A percentile compares a stretch with the other conserved stretches of the same genome.
Conservation (phyloP, 2,797 vertebrate genomes). For the Myoxocephalus aenaeus region DNA sequence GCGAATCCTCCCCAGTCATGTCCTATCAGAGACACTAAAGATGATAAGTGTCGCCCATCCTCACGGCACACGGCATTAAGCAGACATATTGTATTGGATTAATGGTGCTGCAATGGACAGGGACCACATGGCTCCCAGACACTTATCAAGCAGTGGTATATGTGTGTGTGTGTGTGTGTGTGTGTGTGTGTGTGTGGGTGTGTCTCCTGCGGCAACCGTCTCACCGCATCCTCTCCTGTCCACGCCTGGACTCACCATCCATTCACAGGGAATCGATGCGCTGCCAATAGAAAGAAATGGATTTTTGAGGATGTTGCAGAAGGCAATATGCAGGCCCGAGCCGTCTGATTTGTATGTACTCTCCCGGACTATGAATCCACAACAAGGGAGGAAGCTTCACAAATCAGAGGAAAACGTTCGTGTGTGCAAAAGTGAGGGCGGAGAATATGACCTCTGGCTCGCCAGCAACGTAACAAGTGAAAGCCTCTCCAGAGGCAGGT, state of each 20-base stretch:
- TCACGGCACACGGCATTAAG: slow-evolving; percentile 77
- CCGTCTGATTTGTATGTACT: slow-evolving; percentile 63
- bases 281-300: slow-evolving; percentile 77
- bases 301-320: slow-evolving; percentile 74
- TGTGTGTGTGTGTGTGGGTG: slow-evolving; percentile 19
- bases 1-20: slow-evolving; percentile 48
- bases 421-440: slow-evolving; percentile 22
- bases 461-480: slow-evolving; percentile 1
- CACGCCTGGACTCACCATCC: slow-evolving; percentile 64
- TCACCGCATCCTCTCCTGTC: slow-evolving; percentile 59
- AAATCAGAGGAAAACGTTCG: slow-evolving; percentile 40
- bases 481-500: slow-evolving; percentile 12
- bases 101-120: slow-evolving; percentile 79
- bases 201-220: slow-evolving; percentile 24
- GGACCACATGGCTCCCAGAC: slow-evolving; percentile 71
- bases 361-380: slow-evolving; percentile 51
- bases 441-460: slow-evolving; percentile 22
- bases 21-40: slow-evolving; percentile 72
- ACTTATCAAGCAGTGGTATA: slow-evolving; percentile 76
- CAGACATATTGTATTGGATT: slow-evolving; percentile 83
- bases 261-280: slow-evolving; percentile 74
- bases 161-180: not conserved
- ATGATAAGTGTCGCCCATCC: slow-evolving; percentile 77
- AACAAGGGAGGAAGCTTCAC: slow-evolving; percentile 38
- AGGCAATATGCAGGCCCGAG: slow-evolving; percentile 63